Evolutionary conservation across 1,140 invertebrate species (phyloP), one percentile per base, ranked within the genome.

Genomic region (Drosophila malerkotliana): DNA sequence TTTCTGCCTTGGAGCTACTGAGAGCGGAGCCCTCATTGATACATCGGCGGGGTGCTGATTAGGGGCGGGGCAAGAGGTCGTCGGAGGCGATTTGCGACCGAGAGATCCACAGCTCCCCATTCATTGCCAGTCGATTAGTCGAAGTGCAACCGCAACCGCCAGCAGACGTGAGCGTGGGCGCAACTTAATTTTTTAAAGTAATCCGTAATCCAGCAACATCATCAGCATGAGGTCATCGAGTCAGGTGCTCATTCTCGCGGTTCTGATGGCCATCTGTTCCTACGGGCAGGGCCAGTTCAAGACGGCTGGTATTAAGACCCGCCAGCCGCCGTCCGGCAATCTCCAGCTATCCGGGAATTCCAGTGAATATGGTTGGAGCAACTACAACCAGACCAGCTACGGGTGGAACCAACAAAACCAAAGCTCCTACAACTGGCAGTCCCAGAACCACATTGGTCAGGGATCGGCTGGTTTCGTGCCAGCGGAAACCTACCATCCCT

Each of bases 251-350:
- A 7, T 39, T 7, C 32, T 73, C n/a, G 51, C 18, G 15, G 21
- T 75, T 28, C 47, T 74, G 24, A 32, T 78, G 37, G 62, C 63
- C 18, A 49, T 74, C 18, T 64, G 61, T 15, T 45, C 51, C 24
- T 48, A 18, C 1, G 74, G 30, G 6, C 67, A 74, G 24, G 74
- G 30, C n/a, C 67, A 76, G 26, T 88, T 72, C n/a, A 91, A 91
- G 67, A 91, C 90, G 18, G 55, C 84, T 4, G 90, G 90, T 61
- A 90, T 91, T 30, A 91, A 91, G 47, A 90, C 90, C 0, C 90
- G 72, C 12, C 90, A 90, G 41, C 76, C 75, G 6, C 63, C 75
- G 10, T 71, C 85, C n/a, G 79, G 66, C 21, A 89, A 81, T 62
- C 79, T 91, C 10, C 62, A 78, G 66, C 32, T 67, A 3, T 26